A percentile compares a stretch with the other conserved stretches of the same genome.
phyloP scores from a whole-genome alignment of 2,797 vertebrate species.

The Aulostomus chinensis region DNA sequence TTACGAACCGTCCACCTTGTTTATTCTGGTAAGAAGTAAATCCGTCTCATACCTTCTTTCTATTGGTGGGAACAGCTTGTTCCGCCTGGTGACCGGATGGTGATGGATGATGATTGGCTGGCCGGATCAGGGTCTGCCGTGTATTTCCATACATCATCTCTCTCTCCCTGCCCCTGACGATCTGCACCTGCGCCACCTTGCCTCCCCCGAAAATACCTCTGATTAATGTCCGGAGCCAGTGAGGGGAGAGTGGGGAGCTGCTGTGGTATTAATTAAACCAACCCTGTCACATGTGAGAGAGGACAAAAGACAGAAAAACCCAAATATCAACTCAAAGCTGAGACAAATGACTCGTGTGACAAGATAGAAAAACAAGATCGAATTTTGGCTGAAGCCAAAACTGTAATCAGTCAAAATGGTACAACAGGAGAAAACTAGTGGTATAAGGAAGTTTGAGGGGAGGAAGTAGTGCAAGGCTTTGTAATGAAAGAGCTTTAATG shows the following conservation, averaged over 20 bases:
- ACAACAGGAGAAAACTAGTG: too few species aligned
- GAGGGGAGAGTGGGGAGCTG: slow-evolving; percentile 57
- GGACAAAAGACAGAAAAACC: slow-evolving; percentile 9
- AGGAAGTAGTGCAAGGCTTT: too few species aligned
- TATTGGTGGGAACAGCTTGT: slow-evolving; percentile 61
- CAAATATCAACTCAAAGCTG: neutral
- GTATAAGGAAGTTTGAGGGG: too few species aligned
- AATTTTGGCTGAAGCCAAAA: too few species aligned
- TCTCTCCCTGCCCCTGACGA: slow-evolving; percentile 57
- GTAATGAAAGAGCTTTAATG: too few species aligned
- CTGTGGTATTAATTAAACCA: slow-evolving; percentile 72
- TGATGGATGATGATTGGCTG: slow-evolving; percentile 78
- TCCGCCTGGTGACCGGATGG: slow-evolving; percentile 55
- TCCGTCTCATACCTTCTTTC: slow-evolving; percentile 36
- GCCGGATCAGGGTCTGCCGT: slow-evolving; percentile 68
- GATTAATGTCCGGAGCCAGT: slow-evolving; percentile 70
- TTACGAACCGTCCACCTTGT: slow-evolving; percentile 47
- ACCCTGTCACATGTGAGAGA: slow-evolving; percentile 16
- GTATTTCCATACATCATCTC: slow-evolving; percentile 77
- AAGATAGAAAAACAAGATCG: too few species aligned
- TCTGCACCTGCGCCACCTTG: slow-evolving; percentile 69
- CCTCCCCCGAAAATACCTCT: slow-evolving; percentile 74
- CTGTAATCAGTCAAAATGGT: too few species aligned
- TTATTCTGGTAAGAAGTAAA: slow-evolving; percentile 43
- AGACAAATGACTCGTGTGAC: too few species aligned